Evolutionary conservation across 2,797 vertebrate genomes (phyloP), one percentile per base, ranked within the genome.

Genomic region (Cossypha niveicapilla): DNA sequence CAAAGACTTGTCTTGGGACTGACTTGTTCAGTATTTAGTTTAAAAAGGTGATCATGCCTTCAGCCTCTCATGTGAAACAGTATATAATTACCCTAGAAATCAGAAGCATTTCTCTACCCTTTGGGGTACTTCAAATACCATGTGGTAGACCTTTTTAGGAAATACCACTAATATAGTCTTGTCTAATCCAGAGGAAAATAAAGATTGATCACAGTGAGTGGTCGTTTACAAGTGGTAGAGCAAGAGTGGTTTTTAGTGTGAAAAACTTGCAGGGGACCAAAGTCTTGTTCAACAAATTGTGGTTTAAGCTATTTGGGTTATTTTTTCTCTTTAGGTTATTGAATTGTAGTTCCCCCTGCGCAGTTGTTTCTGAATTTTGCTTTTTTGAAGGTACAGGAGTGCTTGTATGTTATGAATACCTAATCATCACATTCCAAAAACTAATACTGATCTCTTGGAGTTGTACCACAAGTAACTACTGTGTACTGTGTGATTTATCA

Each of bases 301-400:
- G 19, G 9, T 61, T 88, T 58, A 54, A 47, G 4, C 1, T 41
- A 4, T 24, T 2, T 0, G 8, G 9, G 3, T 32, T 23, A 18
- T 16, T 66, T 53, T 85, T 72, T 48, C 28, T 54, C 1, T 35
- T 72, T 44, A 57, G 4, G 2, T 57, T 65, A 66, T 27, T 63
- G 51, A 70, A 24, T 41, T 76, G 9, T 44, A 63, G 28, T 23
- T 81, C 3, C 35, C 62, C 5, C 19, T 78, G 15, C 47, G 78
- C 23, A 23, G 25, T 60, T 66, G 19, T 50, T 86, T 66, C 41
- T 85, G 45, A 32, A 16, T 60, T 82, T 86, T 81, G n/a, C 14
- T 44, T 25, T 58, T 30, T 57, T 88, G 45, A 73, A 70, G 22
- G 23, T 48, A 56, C 3, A 47, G 34, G 16, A 37, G 41, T 27